Percentiles rank a stretch among this genome's conserved stretches.
Conservation (phyloP, 2,113 vertebrate species). For the rat (Rattus norvegicus) region DNA sequence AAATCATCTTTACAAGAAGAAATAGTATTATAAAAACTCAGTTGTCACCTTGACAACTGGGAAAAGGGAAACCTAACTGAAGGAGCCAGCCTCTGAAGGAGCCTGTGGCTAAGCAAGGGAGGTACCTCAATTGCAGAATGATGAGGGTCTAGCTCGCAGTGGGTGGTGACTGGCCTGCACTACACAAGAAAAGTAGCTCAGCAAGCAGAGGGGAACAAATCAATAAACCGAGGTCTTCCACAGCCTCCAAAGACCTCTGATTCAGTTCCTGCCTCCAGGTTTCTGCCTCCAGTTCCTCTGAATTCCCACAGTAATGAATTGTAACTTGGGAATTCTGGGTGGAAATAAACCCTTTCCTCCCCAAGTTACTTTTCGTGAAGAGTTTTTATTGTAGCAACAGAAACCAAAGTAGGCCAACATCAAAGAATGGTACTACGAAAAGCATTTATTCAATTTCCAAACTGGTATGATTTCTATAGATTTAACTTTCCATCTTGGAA, state of each 20-base stretch:
- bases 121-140: background rate
- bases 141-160: background rate
- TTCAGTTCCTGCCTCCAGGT: background rate
- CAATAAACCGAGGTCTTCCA: background rate
- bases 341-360: background rate
- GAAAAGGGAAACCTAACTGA: background rate
- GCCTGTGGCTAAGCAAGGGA: background rate
- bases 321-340: background rate
- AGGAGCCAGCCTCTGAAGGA: background rate
- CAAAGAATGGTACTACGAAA: constrained; percentile 1
- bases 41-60: background rate
- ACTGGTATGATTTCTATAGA: background rate
- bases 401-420: background rate
- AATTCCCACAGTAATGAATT: background rate
- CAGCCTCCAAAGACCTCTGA: background rate
- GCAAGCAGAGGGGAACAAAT: background rate
- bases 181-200: background rate
- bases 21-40: background rate
- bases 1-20: constrained; percentile 41
- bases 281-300: background rate
- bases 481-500: constrained; percentile 41
- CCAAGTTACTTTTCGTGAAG: background rate
- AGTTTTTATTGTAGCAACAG: background rate
- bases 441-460: constrained; percentile 13
- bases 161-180: background rate